Base-by-base conservation (phyloP, 2,113 vertebrate genomes). In the Paramormyrops kingsleyae region DNA sequence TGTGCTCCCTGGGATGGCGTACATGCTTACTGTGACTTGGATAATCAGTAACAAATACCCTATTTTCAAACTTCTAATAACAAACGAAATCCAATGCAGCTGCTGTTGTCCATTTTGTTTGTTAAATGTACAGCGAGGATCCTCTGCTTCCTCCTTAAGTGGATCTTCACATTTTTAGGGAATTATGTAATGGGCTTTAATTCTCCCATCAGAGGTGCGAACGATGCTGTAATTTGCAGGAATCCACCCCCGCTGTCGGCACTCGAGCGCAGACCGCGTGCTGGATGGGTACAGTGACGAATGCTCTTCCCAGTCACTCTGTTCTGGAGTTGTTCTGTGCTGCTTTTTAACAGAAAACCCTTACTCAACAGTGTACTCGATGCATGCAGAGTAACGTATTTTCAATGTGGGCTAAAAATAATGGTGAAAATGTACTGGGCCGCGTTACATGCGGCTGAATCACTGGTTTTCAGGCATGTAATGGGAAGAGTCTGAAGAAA, bases 381-480 rank as follows among this genome's bases (percentile, higher is more conserved):
- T 42, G 19, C 44, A 84, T 4, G 3, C 42, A 46, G 42, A 21
- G 10, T 47, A 46, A 46, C 3, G 83, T 84, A 84, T 84, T 84
- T 80, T 80, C 62, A 42, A 80, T 80, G 35, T 15, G 42, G 74
- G 74, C 74, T 80, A 80, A 84, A 84, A 46, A 84, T 84, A 44
- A 84, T 31, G 50, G 49, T 35, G 50, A 31, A 50, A 35, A n/a
- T 39, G 85, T n/a, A 53, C 85, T 53, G 31, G 47, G 83, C 47
- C 47, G 0, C 0, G 83, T 95, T 93, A 94, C 93, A 93, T 92
- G 89, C 46, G 74, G 80, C 88, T 86, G 91, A 92, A 47, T 89
- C 84, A 89, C 70, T 66, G 74, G 42, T 83, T 89, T 87, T 53
- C 90, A 83, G 70, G 91, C 90, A 90, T 93, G 17, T 84, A 44